phyloP scores from a whole-genome alignment of 2,113 vertebrate species.

The Synchiropus splendidus region DNA sequence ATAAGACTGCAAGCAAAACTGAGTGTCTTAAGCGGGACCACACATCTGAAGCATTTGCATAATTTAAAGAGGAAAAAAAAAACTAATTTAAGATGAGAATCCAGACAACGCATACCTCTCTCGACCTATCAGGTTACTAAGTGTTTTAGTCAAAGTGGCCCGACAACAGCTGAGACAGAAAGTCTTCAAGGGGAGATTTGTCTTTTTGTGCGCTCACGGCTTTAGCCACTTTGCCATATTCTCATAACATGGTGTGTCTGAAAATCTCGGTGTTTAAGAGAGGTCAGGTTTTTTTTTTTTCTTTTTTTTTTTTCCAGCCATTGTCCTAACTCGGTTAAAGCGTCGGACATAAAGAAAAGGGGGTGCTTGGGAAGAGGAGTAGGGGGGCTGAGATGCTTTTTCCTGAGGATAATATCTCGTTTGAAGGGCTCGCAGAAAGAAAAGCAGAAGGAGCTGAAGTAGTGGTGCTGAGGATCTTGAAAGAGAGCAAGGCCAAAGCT shows the following conservation, averaged over 20 bases:
- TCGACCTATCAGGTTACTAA: slow-evolving; percentile 45
- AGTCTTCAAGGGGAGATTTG: slow-evolving; percentile 23
- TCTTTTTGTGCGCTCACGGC: slow-evolving; percentile 28
- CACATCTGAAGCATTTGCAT: slow-evolving; percentile 99
- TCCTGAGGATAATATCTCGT: slow-evolving; percentile 83
- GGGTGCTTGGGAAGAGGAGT: slow-evolving; percentile 13
- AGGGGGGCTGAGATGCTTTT: slow-evolving; percentile 27
- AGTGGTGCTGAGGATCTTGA: slow-evolving; percentile 80
- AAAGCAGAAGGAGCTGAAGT: slow-evolving; percentile 83
- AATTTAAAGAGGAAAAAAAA: slow-evolving; percentile 77
- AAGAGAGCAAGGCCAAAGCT: slow-evolving; percentile 98
- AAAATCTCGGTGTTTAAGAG: slow-evolving; percentile 48
- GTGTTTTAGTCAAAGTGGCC: slow-evolving; percentile 45
- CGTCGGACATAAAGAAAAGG: slow-evolving; percentile 50
- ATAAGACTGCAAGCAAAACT: slow-evolving; percentile 99
- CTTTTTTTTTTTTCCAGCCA: slow-evolving; percentile 14
- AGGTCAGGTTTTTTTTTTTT: slow-evolving; percentile 51
- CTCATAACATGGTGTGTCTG: slow-evolving; percentile 38
- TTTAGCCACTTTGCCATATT: slow-evolving; percentile 29
- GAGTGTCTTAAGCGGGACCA: slow-evolving; percentile 98
- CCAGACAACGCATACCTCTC: slow-evolving; percentile 64
- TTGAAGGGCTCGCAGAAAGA: slow-evolving; percentile 71
- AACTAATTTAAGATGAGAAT: slow-evolving; percentile 73
- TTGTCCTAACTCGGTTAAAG: slow-evolving; percentile 62
- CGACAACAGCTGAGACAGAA: slow-evolving; percentile 33